phyloP scores from a whole-genome alignment of 2,797 vertebrate genomes.

The Emys orbicularis region DNA sequence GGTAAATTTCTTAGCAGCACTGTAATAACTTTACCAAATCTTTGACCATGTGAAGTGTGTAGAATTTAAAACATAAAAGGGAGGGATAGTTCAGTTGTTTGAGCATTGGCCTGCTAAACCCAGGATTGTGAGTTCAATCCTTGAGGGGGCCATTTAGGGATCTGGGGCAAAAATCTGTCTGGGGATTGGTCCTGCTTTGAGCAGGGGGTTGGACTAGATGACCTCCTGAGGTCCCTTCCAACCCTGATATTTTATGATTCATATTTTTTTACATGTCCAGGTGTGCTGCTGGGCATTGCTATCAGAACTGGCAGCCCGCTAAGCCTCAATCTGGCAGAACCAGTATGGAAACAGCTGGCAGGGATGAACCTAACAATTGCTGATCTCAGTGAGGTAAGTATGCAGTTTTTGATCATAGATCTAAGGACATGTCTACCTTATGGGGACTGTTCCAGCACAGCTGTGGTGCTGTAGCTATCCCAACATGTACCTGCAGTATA shows the following conservation, averaged over 20 bases:
- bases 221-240: too few relatives aligned
- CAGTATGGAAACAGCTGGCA: constrained; percentile 98
- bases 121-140: too few relatives aligned
- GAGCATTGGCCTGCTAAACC: too few relatives aligned
- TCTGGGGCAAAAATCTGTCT: too few relatives aligned
- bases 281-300: constrained; percentile 95
- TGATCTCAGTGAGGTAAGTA: constrained; percentile 96
- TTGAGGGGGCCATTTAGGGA: too few relatives aligned
- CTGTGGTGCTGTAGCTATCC: not conserved
- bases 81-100: too few relatives aligned
- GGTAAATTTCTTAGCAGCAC: constrained; percentile 81
- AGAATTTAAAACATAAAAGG: not conserved
- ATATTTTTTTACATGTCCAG: constrained; percentile 72
- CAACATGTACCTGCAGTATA: not conserved
- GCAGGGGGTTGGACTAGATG: too few relatives aligned
- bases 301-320: constrained; percentile 98
- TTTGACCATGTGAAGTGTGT: not conserved
- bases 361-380: constrained; percentile 99
- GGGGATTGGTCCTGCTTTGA: too few relatives aligned
- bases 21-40: not conserved
- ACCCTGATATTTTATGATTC: too few relatives aligned
- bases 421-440: not conserved
- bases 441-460: not conserved
- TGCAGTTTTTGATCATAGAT: not conserved
- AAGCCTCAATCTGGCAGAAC: constrained; percentile 97